phyloP scores from a whole-genome alignment of 2,113 vertebrate genomes.

The Hucho hucho region DNA sequence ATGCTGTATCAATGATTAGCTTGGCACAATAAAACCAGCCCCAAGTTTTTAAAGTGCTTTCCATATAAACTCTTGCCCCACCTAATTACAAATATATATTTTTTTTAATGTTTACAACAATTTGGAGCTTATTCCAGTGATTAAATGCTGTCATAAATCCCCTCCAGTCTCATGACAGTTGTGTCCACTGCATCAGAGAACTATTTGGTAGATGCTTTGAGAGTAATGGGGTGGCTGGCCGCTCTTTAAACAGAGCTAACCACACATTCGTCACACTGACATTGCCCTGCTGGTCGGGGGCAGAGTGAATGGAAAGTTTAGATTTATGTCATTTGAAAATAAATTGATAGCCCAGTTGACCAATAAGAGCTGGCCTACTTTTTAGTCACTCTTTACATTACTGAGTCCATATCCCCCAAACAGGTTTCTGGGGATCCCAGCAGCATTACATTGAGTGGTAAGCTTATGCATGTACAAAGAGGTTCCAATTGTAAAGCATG shows the following conservation, averaged over 20 bases:
- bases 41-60: neutral
- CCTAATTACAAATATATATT: neutral
- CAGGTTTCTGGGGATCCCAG: too few species aligned
- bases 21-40: neutral
- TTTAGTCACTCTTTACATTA: neutral
- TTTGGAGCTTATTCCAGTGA: neutral
- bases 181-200: neutral
- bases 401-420: neutral
- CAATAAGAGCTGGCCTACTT: constrained; percentile 9
- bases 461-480: too few species aligned
- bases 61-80: too few species aligned
- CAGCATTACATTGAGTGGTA: too few species aligned
- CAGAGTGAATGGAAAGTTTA: constrained; percentile 56
- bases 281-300: constrained; percentile 39
- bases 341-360: constrained; percentile 14
- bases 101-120: neutral
- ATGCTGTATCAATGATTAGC: neutral
- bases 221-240: constrained; percentile 37
- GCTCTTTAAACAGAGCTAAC: constrained; percentile 57
- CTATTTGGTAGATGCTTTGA: constrained; percentile 2
- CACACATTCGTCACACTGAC: constrained; percentile 55
- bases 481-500: too few species aligned
- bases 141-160: constrained; percentile 6
- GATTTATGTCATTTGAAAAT: constrained; percentile 34
- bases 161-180: constrained; percentile 5